Base-by-base conservation (phyloP, 2,797 vertebrate genomes). In the Bryconaethiops microstoma region DNA sequence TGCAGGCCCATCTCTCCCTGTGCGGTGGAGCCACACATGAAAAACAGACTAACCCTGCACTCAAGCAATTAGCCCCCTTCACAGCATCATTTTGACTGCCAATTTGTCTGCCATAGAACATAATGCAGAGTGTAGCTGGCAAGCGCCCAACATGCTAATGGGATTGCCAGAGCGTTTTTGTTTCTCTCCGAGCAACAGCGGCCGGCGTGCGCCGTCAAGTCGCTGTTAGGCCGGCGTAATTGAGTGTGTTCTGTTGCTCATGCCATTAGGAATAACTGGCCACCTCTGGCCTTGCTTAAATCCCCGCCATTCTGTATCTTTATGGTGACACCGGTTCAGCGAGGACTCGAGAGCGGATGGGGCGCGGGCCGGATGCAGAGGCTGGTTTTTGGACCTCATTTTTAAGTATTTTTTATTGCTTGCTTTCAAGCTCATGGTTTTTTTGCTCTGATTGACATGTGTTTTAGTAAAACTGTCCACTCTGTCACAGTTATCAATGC, bases 31-130 rank as follows among this genome's bases (percentile, higher is more conserved):
- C 91, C 92, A 92, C 88, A 87, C 90, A 90, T 92, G 90, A 93
- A 91, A 92, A 89, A 90, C 92, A 91, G 91, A 89, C 89, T 91
- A 91, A 92, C 92, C 91, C 89, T 87, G 91, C 93, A 92, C 93
- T 92, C 92, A 89, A 88, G 89, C 93, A 94, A 94, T 94, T 94
- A 94, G 92, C 93, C 92, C 91, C 90, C 89, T 92, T 93, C 93
- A 93, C 86, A 86, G 90, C 82, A 88, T 83, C 83, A 86, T 90
- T 92, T 87, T 83, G 83, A 91, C 91, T 91, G 93, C 91, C 94
- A 93, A 93, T 94, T 93, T 93, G 92, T 93, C 92, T 90, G 90
- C 90, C 88, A 87, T 89, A 88, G 88, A 90, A 92, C 90, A 91
- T 94, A 92, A 93, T 92, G 91, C 87, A 84, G 86, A 91, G 90